These are phyloP conservation scores for Columba guinea DNA, from an alignment of 2,797 vertebrate species.

Conservation along the genomic window DNA sequence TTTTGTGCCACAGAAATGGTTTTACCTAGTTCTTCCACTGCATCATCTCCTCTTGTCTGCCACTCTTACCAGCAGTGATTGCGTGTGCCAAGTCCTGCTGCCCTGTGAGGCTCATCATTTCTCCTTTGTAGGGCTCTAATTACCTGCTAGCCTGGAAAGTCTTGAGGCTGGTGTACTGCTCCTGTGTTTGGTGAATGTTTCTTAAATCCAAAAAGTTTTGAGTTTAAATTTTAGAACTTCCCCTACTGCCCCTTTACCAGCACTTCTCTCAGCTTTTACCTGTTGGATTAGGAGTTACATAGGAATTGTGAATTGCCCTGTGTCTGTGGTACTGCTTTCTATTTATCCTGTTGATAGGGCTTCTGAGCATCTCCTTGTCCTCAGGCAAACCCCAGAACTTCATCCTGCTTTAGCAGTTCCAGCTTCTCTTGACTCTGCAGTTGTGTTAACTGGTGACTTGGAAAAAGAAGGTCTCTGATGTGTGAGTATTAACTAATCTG, in stretches of 20 bases:
- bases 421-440: neutral
- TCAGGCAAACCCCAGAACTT: neutral
- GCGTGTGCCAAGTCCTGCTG: neutral
- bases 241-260: fast-evolving
- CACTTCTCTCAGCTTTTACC: neutral
- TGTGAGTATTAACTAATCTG: neutral
- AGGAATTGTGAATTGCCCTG: neutral
- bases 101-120: neutral
- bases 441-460: neutral
- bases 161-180: neutral
- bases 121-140: neutral
- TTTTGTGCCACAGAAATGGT: neutral
- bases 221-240: neutral
- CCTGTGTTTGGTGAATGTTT: neutral
- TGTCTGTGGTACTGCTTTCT: neutral
- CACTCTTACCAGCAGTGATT: neutral
- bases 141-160: neutral
- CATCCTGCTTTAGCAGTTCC: neutral
- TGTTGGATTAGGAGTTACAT: neutral
- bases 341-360: neutral
- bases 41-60: neutral
- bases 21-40: neutral
- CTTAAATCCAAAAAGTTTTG: neutral
- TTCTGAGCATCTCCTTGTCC: neutral
- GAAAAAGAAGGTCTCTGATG: neutral